Evolutionary conservation across 2,797 vertebrate species (phyloP).

Genomic region (Todus mexicanus): DNA sequence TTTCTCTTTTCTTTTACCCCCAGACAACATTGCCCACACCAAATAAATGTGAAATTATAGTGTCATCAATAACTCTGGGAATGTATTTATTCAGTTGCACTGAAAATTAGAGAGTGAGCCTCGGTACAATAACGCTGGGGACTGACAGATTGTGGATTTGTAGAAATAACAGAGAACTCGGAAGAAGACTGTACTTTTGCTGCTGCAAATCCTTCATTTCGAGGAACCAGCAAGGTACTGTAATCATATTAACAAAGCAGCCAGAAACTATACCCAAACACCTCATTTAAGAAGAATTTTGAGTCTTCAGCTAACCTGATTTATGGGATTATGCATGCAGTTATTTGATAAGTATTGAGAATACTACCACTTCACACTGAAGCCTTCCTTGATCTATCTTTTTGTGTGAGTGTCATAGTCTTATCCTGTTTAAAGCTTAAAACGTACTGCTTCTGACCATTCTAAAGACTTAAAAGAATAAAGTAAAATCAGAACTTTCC

Average conservation of each 20-base stretch:
- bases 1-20: neutral
- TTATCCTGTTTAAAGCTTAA: conserved; percentile 67
- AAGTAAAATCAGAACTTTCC: conserved; percentile 44
- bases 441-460: conserved; percentile 26
- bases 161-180: conserved; percentile 75
- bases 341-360: conserved; percentile 70
- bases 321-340: conserved; percentile 71
- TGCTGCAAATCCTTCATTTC: conserved; percentile 66
- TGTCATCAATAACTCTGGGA: conserved; percentile 71
- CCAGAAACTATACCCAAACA: conserved; percentile 69
- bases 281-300: conserved; percentile 67
- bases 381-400: conserved; percentile 58
- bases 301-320: conserved; percentile 66
- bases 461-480: conserved; percentile 21
- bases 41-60: conserved; percentile 75
- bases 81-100: conserved; percentile 73
- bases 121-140: conserved; percentile 58
- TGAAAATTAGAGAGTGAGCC: conserved; percentile 75
- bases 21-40: conserved; percentile 23
- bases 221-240: conserved; percentile 68
- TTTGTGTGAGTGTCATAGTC: conserved; percentile 55
- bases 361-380: conserved; percentile 49
- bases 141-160: conserved; percentile 77
- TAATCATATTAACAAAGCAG: conserved; percentile 72
- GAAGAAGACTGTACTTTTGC: conserved; percentile 54